Conservation (phyloP, 2,797 vertebrate genomes). For the Apodemus agrarius region DNA sequence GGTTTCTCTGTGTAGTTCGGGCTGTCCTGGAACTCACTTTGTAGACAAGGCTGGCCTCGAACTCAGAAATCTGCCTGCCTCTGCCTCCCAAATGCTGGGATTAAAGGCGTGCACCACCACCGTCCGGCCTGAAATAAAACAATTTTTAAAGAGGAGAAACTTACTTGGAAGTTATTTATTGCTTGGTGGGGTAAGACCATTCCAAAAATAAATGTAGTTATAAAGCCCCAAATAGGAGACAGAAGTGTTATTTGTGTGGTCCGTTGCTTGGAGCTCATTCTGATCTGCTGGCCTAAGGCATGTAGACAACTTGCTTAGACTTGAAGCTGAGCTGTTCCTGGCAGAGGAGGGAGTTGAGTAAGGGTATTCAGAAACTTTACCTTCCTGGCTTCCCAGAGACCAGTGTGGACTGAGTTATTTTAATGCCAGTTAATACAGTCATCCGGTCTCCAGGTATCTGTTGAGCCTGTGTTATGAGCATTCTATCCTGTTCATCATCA, state of each 20-base stretch:
- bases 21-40: too few relatives aligned
- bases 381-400: not conserved
- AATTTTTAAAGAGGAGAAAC: not conserved
- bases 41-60: too few relatives aligned
- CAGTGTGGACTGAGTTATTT: not conserved
- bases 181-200: not conserved
- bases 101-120: too few relatives aligned
- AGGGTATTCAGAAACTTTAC: not conserved
- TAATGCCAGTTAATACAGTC: not conserved
- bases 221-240: conserved; percentile 3
- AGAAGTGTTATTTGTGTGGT: not conserved
- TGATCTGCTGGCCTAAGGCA: not conserved
- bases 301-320: not conserved
- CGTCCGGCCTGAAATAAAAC: not conserved
- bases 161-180: not conserved
- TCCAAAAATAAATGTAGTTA: conserved; percentile 22
- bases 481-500: not conserved
- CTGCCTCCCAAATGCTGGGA: too few relatives aligned
- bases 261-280: not conserved
- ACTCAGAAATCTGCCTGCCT: too few relatives aligned
- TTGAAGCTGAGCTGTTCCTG: not conserved
- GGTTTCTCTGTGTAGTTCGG: too few relatives aligned
- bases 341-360: not conserved
- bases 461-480: not conserved
- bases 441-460: not conserved